phyloP scores from a whole-genome alignment of 2,888 invertebrate genomes.

The Lottia scabra region DNA sequence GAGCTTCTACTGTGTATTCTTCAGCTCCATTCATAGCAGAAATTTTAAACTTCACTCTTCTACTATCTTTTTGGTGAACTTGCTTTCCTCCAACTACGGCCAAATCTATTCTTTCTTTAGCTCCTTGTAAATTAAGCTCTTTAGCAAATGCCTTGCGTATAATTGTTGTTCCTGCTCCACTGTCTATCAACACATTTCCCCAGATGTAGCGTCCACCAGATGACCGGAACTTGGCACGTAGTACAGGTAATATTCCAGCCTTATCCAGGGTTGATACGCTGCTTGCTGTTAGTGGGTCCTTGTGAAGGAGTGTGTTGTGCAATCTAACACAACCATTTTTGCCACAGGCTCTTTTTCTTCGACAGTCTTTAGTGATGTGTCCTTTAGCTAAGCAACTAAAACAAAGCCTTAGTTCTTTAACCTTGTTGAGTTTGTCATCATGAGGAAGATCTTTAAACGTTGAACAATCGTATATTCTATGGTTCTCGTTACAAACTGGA shows the following conservation, averaged over 20 bases:
- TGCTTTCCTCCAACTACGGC: too few relatives aligned
- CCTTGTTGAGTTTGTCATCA: not conserved
- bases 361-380: not conserved
- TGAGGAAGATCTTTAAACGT: not conserved
- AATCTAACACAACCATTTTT: slow-evolving; percentile 8
- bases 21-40: slow-evolving; percentile 13
- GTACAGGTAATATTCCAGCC: slow-evolving; percentile 13
- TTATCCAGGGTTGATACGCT: slow-evolving; percentile 4
- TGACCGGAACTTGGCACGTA: slow-evolving; percentile 14
- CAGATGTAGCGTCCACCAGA: slow-evolving; percentile 5
- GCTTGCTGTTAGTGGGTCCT: slow-evolving; percentile 14
- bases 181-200: slow-evolving; percentile 18
- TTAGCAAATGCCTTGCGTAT: slow-evolving; percentile 14
- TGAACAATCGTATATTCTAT: not conserved
- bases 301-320: slow-evolving; percentile 15
- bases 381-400: not conserved
- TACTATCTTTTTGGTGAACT: too few relatives aligned
- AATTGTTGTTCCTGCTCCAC: slow-evolving; percentile 19
- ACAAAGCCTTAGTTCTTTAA: not conserved
- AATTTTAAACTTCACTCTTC: slow-evolving; percentile 13
- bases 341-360: not conserved
- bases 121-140: not conserved
- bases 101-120: too few relatives aligned
- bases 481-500: not conserved
- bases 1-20: slow-evolving; percentile 18